phyloP scores from a whole-genome alignment of 2,888 invertebrate genomes.

The Athalia cordata region DNA sequence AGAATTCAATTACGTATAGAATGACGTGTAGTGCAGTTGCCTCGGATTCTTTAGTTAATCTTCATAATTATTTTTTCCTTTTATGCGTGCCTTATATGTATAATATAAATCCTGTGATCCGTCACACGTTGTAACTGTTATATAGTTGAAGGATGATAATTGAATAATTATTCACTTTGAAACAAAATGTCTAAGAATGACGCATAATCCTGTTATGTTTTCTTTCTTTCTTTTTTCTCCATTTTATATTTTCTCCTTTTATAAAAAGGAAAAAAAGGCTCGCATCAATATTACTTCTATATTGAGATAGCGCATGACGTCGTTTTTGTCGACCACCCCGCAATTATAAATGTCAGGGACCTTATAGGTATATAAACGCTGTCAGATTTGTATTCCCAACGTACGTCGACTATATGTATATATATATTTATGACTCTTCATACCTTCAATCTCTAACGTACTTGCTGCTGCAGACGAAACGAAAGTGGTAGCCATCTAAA shows the following conservation, averaged over 20 bases:
- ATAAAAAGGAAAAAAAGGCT: background rate
- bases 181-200: background rate
- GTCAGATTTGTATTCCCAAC: slow-evolving; percentile 30
- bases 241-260: background rate
- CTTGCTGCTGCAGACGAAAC: no score
- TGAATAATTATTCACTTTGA: background rate
- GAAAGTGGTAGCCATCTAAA: no score
- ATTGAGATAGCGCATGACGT: slow-evolving; percentile 54
- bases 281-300: slow-evolving; percentile 52
- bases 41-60: no score
- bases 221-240: background rate
- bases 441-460: background rate
- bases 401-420: slow-evolving; percentile 2
- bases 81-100: no score
- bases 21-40: no score
- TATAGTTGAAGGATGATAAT: background rate
- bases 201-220: slow-evolving; percentile 19
- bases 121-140: no score
- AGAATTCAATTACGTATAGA: no score
- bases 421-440: no score
- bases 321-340: slow-evolving; percentile 45
- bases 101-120: no score
- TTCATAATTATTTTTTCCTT: no score
- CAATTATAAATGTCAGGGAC: slow-evolving; percentile 58
- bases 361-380: background rate